Base-by-base conservation (phyloP, 2,888 invertebrate genomes). In the Himalopsyche tibetana region DNA sequence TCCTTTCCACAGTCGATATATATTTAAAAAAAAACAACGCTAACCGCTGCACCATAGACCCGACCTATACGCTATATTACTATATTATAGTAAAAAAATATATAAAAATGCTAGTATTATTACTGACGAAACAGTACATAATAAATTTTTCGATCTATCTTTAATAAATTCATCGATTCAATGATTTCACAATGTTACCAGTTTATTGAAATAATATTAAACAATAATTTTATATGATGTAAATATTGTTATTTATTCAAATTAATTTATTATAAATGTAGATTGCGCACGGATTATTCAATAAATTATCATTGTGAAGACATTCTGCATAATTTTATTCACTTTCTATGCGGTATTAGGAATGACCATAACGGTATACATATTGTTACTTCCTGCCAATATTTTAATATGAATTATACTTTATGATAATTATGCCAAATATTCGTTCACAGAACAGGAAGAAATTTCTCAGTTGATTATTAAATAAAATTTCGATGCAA, bases 291-390 rank as follows among this genome's bases (percentile, higher is more conserved):
- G 19, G 3, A 4, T 63, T 63, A 63, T 63, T 63, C 63, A 63
- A 63, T 63, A 63, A 63, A 63, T 63, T 63, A 63, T 9, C 28
- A 63, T 11, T 63, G 63, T 63, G 63, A 63, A 63, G 63, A 63
- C 9, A 19, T 63, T 63, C 19, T 63, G 63, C 63, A 63, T 63
- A 63, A 63, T 63, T 63, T 19, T 1, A 28, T 63, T 63, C n/a
- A 28, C 28, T 28, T n/a, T 63, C 28, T 19, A 19, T 8, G 8
- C 4, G 19, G 28, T 5, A 19, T 63, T 63, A 63, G 63, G 19
- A 63, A 63, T 63, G 28, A 63, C 63, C 51, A 51, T 51, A 51
- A 51, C 15, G 51, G 2, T 15, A 51, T 51, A 51, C 51, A 51
- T 51, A 51, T 51, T 51, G 51, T 63, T 28, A 63, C 63, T 63